Evolutionary conservation across 2,797 vertebrate genomes (phyloP).

Genomic region (Babyrousa celebensis): DNA sequence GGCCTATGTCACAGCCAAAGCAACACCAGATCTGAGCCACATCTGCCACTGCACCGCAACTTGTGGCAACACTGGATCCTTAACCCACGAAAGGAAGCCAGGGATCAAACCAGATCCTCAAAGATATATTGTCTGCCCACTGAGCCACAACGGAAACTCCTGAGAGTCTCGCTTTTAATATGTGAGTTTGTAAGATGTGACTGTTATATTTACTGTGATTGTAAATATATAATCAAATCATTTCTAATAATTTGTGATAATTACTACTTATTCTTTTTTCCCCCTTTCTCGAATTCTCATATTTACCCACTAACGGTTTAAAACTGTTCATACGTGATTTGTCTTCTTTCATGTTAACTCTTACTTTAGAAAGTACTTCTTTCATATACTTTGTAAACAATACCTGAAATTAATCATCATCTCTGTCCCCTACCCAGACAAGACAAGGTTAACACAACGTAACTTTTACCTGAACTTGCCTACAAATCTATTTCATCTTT

Average conservation of each 20-base stretch:
- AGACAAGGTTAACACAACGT: neutral
- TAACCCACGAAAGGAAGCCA: too few species aligned
- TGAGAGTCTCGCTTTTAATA: neutral
- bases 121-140: too few species aligned
- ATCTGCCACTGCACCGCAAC: too few species aligned
- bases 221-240: slow-evolving; percentile 47
- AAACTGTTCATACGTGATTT: neutral
- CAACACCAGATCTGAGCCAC: too few species aligned
- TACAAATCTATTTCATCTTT: neutral
- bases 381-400: neutral
- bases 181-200: neutral
- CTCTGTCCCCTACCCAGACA: neutral
- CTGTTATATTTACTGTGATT: neutral
- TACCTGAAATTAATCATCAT: neutral
- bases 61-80: too few species aligned
- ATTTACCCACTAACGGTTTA: neutral
- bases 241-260: neutral
- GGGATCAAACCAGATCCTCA: too few species aligned
- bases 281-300: neutral
- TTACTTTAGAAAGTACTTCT: neutral
- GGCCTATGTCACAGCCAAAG: too few species aligned
- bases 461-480: neutral
- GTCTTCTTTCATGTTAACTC: slow-evolving; percentile 1
- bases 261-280: neutral
- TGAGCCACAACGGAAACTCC: too few species aligned